phyloP scores from a whole-genome alignment of 2,797 vertebrate species.

The Acanthornis magna region DNA sequence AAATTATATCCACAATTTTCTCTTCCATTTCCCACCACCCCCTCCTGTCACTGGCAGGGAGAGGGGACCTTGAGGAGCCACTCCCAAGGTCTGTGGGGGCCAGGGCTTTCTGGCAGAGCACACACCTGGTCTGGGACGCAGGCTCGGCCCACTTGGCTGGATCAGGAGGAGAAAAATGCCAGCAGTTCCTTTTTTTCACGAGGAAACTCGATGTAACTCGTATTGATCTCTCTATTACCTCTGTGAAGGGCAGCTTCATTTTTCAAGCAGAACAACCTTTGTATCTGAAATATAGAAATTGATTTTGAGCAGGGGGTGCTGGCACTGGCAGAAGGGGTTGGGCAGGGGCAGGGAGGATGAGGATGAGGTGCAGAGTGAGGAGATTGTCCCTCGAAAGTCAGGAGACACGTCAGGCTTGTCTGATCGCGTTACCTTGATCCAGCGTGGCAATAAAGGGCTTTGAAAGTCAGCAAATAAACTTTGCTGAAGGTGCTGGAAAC shows the following conservation, averaged over 20 bases:
- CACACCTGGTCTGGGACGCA: fast-evolving
- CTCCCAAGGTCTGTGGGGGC: background rate
- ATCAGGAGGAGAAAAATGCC: background rate
- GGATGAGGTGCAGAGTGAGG: background rate
- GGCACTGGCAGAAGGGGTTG: background rate
- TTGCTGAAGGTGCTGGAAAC: background rate
- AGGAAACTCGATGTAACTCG: background rate
- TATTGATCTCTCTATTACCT: conserved; percentile 64
- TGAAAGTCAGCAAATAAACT: conserved; percentile 21
- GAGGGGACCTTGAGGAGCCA: background rate
- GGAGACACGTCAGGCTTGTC: background rate
- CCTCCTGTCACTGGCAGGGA: background rate
- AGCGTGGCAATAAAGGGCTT: background rate
- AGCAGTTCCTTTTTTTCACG: background rate
- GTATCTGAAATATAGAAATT: conserved; percentile 15
- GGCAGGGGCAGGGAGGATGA: background rate
- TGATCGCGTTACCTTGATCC: background rate
- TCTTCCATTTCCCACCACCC: background rate
- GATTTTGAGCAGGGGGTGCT: background rate
- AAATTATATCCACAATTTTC: conserved; percentile 57
- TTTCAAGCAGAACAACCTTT: conserved; percentile 57
- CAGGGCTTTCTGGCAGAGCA: fast-evolving
- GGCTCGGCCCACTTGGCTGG: background rate
- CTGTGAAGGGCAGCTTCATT: conserved; percentile 59
- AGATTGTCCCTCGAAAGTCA: background rate